A percentile compares a stretch with the other conserved stretches of the same genome.
phyloP scores from a whole-genome alignment of 2,797 vertebrate genomes.

The Sebastes oblongus region DNA sequence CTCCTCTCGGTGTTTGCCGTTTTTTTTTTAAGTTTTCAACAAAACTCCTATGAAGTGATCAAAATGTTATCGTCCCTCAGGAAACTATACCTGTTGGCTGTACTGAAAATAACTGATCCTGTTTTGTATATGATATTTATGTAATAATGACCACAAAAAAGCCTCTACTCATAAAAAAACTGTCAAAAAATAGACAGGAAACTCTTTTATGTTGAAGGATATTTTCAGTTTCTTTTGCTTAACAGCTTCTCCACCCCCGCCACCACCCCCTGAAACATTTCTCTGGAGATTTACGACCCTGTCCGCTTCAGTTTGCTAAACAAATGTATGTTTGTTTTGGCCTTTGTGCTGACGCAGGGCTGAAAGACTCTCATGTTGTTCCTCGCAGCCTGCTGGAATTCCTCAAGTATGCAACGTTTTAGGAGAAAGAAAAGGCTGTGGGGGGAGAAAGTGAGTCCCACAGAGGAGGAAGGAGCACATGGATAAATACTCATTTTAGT shows the following conservation, averaged over 20 bases:
- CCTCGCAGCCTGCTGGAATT: slow-evolving; percentile 57
- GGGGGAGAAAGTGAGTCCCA: slow-evolving; percentile 2
- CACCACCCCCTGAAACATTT: slow-evolving; percentile 31
- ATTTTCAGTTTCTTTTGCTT: slow-evolving; percentile 17
- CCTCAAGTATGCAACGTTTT: slow-evolving; percentile 37
- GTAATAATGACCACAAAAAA: slow-evolving; percentile 14
- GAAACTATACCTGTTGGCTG: slow-evolving; percentile 11
- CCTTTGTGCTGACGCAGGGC: slow-evolving; percentile 56
- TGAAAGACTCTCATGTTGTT: slow-evolving; percentile 42
- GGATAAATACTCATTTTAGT: slow-evolving; percentile 21
- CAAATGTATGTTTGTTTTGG: slow-evolving; percentile 74
- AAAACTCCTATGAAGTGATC: slow-evolving; percentile 41
- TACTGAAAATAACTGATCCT: background rate
- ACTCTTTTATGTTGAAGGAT: background rate
- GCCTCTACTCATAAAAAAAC: background rate
- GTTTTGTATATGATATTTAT: slow-evolving; percentile 41
- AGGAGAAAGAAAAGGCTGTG: slow-evolving; percentile 10
- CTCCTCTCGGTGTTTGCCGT: slow-evolving; percentile 37
- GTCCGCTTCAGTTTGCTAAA: slow-evolving; percentile 68
- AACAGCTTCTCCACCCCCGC: slow-evolving; percentile 10
- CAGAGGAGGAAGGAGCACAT: slow-evolving; percentile 23
- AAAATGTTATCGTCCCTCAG: slow-evolving; percentile 41
- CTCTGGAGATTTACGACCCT: slow-evolving; percentile 49
- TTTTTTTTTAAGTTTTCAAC: slow-evolving; percentile 4
- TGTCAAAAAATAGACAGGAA: slow-evolving; percentile 6